phyloP scores from a whole-genome alignment of 2,113 vertebrate genomes.

The Ctenomys sociabilis region DNA sequence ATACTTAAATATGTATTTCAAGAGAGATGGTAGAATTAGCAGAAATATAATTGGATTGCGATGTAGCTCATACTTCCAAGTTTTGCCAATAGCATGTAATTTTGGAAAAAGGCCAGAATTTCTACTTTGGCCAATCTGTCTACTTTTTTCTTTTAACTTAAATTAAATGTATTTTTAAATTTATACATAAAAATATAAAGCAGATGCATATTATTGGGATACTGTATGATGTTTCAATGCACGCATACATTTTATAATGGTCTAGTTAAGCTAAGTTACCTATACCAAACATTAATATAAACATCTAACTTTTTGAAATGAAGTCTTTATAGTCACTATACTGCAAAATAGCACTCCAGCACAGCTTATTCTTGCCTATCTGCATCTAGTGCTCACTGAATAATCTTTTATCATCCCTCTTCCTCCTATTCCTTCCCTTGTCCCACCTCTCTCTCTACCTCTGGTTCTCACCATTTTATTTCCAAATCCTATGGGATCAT shows the following conservation, averaged over 20 bases:
- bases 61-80: slow-evolving; percentile 26
- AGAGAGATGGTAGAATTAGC: neutral
- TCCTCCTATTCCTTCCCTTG: neutral
- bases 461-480: neutral
- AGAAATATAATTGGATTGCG: slow-evolving; percentile 59
- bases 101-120: slow-evolving; percentile 61
- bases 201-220: neutral
- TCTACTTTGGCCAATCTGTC: slow-evolving; percentile 67
- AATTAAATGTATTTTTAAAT: neutral
- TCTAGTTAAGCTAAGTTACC: neutral
- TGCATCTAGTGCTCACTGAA: neutral
- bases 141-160: neutral
- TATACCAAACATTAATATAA: neutral
- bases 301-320: neutral
- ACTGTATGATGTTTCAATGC: neutral
- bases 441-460: no score
- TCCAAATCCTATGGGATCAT: neutral
- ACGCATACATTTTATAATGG: no score
- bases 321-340: neutral
- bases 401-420: no score
- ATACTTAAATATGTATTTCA: neutral
- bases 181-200: neutral
- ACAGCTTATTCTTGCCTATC: no score
- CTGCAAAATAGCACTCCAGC: neutral
- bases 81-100: slow-evolving; percentile 58